Evolutionary conservation across 2,113 vertebrate species (phyloP).

Genomic region (Heptranchias perlo): DNA sequence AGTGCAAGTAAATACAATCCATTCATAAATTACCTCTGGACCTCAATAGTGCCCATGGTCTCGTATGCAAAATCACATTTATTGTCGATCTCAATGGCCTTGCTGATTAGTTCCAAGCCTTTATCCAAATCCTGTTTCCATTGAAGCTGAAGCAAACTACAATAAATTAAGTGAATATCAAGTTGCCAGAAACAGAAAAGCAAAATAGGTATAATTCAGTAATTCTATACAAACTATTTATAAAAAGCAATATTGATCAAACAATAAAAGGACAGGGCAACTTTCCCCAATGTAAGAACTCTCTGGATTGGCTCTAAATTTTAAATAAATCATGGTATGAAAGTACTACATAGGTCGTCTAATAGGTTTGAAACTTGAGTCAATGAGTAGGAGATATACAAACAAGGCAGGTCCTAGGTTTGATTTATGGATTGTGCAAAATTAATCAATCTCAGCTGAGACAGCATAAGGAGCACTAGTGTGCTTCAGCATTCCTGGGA

Average conservation of each 20-base stretch:
- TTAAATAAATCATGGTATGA: neutral
- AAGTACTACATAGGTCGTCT: neutral
- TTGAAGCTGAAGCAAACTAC: slow-evolving; percentile 93
- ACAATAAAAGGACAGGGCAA: neutral
- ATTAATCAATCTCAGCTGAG: neutral
- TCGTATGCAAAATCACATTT: slow-evolving; percentile 99
- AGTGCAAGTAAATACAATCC: neutral
- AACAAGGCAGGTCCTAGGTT: neutral
- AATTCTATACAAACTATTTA: neutral
- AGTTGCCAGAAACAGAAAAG: neutral
- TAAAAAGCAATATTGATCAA: neutral
- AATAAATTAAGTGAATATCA: slow-evolving; percentile 41
- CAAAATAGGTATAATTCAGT: neutral
- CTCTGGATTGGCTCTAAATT: neutral
- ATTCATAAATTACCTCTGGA: slow-evolving; percentile 76
- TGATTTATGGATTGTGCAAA: neutral
- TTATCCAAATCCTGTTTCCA: slow-evolving; percentile 97
- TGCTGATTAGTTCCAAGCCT: slow-evolving; percentile 94
- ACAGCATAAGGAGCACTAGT: neutral
- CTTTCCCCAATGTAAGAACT: neutral
- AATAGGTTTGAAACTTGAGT: neutral
- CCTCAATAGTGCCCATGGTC: slow-evolving; percentile 99
- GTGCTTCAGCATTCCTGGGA: neutral
- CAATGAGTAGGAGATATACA: neutral
- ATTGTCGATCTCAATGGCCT: slow-evolving; percentile 98